These are phyloP conservation scores for Cosmia pyralina DNA, from an alignment of 2,888 invertebrate species.

Conservation along the genomic window DNA sequence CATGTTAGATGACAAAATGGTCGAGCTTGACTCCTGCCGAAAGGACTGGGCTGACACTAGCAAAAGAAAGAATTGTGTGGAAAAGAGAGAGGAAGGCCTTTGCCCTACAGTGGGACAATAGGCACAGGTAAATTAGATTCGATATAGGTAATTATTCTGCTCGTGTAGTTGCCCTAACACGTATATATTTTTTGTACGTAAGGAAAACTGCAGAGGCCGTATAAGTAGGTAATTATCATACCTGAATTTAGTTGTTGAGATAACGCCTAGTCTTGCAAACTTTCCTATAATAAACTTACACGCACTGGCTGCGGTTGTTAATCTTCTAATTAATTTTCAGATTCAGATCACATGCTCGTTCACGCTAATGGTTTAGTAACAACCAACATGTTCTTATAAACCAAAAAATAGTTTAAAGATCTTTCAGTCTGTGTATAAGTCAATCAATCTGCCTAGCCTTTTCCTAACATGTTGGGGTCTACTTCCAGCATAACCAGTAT, in stretches of 20 bases:
- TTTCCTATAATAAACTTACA: slow-evolving; percentile 45
- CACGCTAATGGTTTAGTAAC: background rate
- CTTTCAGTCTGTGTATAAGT: background rate
- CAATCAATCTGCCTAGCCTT: too few relatives aligned
- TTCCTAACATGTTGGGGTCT: too few relatives aligned
- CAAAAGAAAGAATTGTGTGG: too few relatives aligned
- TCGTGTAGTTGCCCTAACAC: slow-evolving; percentile 25
- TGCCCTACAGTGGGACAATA: too few relatives aligned
- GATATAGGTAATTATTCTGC: background rate
- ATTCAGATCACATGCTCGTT: background rate
- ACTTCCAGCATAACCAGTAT: too few relatives aligned
- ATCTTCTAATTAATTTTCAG: background rate
- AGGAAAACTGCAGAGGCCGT: slow-evolving; percentile 48
- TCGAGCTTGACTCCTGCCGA: too few relatives aligned
- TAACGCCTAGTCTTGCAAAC: slow-evolving; percentile 27
- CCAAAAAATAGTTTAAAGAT: background rate
- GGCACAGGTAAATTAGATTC: too few relatives aligned
- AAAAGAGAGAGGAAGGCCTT: too few relatives aligned
- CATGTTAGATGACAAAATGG: too few relatives aligned
- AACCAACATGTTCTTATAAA: background rate
- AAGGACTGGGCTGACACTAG: too few relatives aligned
- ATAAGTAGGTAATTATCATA: background rate
- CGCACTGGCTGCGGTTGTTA: slow-evolving; percentile 6
- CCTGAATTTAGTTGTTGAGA: slow-evolving; percentile 5
- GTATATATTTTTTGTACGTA: slow-evolving; percentile 10